Base-by-base conservation (phyloP, 2,888 invertebrate genomes). In the Lacanobia oleracea region DNA sequence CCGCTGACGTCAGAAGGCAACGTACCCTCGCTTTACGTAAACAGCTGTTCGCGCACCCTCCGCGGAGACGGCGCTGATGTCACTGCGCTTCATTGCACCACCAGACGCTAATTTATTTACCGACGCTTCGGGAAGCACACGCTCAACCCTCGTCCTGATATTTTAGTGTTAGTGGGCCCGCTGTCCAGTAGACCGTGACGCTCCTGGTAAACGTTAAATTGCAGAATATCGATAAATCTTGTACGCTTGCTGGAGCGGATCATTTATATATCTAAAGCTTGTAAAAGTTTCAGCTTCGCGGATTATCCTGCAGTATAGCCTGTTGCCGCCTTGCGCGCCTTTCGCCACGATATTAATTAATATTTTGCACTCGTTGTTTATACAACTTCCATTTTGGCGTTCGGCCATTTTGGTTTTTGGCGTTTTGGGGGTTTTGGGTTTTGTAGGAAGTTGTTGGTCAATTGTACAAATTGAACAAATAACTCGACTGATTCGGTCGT, bases 221-320 rank as follows among this genome's bases (percentile, higher is more conserved):
- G 72, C 79, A 65, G 72, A 79, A 83, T 79, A 82, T 83, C 82
- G 63, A 82, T 84, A 85, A 83, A 85, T 85, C 79, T 85, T 83
- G 48, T 77, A 79, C 82, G 82, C 85, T 83, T 72, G 61, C 67
- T 66, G 23, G 79, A 70, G 83, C 85, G 72, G 56, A 70, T 78
- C 62, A 83, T 84, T 72, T 74, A 67, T 72, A 72, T 78, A 82
- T 70, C 73, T 68, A 65, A 78, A 64, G 60, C 54, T 83, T 73
- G 71, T 69, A 72, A 75, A 81, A 72, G 61, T 79, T 72, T 54
- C 21, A 84, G 57, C 45, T 64, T 69, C 54, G 48, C 60, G 53
- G 65, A 63, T 75, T 72, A 72, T 74, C 74, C 69, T 50, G 18
- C 48, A 40, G 68, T 69, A 53, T 67, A 72, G 84, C 65, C 72